Conservation (phyloP, 2,888 invertebrate species). For the Pteria penguin region DNA sequence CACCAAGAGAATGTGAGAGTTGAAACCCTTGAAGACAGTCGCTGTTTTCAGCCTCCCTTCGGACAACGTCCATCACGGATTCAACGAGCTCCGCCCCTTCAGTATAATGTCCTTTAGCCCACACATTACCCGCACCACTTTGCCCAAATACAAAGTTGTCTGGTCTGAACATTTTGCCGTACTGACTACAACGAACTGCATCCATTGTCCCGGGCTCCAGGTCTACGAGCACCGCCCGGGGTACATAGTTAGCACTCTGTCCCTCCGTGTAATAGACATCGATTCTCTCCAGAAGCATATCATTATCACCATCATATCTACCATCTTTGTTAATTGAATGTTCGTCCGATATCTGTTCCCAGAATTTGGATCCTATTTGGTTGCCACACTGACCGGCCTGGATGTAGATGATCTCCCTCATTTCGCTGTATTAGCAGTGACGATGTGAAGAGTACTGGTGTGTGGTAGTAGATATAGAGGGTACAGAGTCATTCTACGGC, state of each 20-base stretch:
- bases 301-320: conserved; percentile 34
- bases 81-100: conserved; percentile 77
- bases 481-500: neutral
- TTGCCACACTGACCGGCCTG: conserved; percentile 60
- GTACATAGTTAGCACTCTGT: conserved; percentile 90
- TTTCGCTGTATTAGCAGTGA: conserved; percentile 7
- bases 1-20: conserved; percentile 86
- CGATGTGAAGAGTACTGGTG: neutral
- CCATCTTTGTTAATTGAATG: conserved; percentile 74
- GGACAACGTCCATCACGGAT: conserved; percentile 74
- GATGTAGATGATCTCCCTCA: conserved; percentile 57
- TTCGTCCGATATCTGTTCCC: conserved; percentile 78
- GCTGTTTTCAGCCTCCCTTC: conserved; percentile 75
- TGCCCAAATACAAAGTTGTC: conserved; percentile 92
- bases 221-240: conserved; percentile 94
- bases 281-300: conserved; percentile 36
- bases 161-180: conserved; percentile 94
- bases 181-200: conserved; percentile 94
- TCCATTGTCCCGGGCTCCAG: conserved; percentile 98
- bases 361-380: conserved; percentile 65
- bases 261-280: conserved; percentile 80
- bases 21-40: conserved; percentile 78
- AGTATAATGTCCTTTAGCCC: conserved; percentile 77
- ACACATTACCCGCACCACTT: conserved; percentile 74
- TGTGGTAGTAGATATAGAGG: neutral